phyloP scores from a whole-genome alignment of 2,113 vertebrate species.

The Rissa tridactyla region DNA sequence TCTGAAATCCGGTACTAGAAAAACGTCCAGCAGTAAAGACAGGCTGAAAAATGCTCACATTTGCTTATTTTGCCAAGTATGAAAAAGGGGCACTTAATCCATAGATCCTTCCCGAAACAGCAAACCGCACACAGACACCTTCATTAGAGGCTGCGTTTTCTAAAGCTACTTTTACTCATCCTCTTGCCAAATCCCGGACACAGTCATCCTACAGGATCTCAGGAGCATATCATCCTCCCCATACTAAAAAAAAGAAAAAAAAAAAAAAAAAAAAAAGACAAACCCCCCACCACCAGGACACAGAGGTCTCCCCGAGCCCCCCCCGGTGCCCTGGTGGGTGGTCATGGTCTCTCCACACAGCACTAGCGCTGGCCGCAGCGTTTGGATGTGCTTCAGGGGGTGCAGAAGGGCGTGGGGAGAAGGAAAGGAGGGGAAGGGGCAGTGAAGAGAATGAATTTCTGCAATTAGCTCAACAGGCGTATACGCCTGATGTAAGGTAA shows the following conservation, averaged over 20 bases:
- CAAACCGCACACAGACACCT: not conserved
- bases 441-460: not conserved
- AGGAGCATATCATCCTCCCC: not conserved
- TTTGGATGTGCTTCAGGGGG: not conserved
- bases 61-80: not conserved
- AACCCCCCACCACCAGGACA: not conserved
- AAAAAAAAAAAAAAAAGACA: not conserved
- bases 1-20: not conserved
- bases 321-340: fast-evolving
- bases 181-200: not conserved
- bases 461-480: fast-evolving
- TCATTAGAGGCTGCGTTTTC: not conserved
- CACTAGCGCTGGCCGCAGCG: fast-evolving
- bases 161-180: not conserved
- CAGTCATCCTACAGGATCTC: not conserved
- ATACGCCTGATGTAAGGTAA: fast-evolving
- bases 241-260: not conserved
- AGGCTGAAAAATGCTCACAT: not conserved
- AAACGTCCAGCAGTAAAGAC: not conserved
- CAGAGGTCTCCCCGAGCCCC: no score
- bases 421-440: not conserved
- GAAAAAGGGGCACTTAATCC: not conserved
- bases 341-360: fast-evolving
- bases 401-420: not conserved
- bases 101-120: not conserved